Evolutionary conservation across 2,797 vertebrate genomes (phyloP).

Genomic region (Pogoniulus pusillus): DNA sequence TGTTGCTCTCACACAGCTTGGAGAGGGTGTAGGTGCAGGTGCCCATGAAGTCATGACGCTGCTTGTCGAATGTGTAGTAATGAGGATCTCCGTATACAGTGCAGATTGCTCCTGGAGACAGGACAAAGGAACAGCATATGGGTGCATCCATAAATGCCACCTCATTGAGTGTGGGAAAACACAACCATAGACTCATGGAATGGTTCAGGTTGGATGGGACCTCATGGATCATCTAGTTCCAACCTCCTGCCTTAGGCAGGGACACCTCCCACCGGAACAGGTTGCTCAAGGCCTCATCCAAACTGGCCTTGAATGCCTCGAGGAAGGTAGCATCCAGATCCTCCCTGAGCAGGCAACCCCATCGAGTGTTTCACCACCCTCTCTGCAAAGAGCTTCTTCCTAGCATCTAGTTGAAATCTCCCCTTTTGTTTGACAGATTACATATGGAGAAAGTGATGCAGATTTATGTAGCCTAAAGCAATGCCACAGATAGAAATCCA

Average conservation of each 20-base stretch:
- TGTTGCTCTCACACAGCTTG: slow-evolving; percentile 24
- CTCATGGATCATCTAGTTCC: too few species aligned
- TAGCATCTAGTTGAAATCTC: too few species aligned
- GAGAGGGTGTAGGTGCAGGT: slow-evolving; percentile 57
- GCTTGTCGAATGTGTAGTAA: slow-evolving; percentile 64
- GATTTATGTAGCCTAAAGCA: neutral
- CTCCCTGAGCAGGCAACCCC: too few species aligned
- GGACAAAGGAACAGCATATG: neutral
- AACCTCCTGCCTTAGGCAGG: too few species aligned
- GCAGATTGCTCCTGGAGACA: slow-evolving; percentile 11
- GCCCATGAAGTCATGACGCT: slow-evolving; percentile 66
- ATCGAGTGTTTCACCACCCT: too few species aligned
- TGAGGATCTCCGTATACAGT: slow-evolving; percentile 50
- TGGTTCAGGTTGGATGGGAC: too few species aligned
- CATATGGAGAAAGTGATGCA: neutral
- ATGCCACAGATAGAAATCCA: neutral
- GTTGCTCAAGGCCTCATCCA: too few species aligned
- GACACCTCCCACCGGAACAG: too few species aligned
- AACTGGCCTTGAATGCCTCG: too few species aligned
- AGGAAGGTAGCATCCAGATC: too few species aligned
- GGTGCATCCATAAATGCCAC: neutral
- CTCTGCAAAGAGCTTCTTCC: too few species aligned
- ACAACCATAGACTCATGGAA: neutral
- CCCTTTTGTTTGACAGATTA: neutral
- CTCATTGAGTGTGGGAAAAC: neutral